Percentiles rank a stretch among this genome's conserved stretches.
Evolutionary conservation across 35 echinoderm and acorn worm species (phyloP).

Genomic region (Lytechinus variegatus): DNA sequence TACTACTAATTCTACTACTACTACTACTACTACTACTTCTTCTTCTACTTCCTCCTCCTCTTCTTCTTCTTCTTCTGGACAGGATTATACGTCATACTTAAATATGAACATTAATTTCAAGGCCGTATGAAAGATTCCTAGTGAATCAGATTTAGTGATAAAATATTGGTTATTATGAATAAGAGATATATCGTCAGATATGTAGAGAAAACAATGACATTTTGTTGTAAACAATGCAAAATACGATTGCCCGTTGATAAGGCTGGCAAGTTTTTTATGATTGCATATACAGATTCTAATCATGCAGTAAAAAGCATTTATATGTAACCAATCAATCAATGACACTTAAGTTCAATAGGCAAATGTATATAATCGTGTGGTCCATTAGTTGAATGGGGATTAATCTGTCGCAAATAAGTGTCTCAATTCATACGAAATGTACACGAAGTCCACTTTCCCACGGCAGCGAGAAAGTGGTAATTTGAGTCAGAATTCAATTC

Average conservation of each 20-base stretch:
- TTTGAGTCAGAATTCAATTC: neutral
- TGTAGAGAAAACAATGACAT: no score
- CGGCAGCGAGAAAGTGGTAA: neutral
- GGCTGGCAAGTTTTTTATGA: neutral
- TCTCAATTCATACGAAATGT: neutral
- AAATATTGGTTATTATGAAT: no score
- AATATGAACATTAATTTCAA: no score
- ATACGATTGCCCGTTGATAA: neutral
- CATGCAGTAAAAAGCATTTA: neutral
- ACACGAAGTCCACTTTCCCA: neutral
- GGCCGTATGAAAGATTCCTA: no score
- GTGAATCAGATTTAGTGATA: no score
- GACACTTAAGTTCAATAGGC: neutral
- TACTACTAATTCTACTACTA: no score
- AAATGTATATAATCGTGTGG: neutral
- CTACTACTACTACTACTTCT: no score
- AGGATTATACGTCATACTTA: no score
- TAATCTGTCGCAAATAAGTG: neutral
- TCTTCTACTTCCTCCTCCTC: no score
- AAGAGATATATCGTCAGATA: no score
- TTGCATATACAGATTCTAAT: neutral
- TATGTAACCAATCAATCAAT: neutral
- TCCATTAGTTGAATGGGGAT: neutral
- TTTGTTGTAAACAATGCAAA: no score
- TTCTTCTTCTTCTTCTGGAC: no score